Evolutionary conservation across 1,140 invertebrate genomes (phyloP).

Genomic region (Drosophila hydei): DNA sequence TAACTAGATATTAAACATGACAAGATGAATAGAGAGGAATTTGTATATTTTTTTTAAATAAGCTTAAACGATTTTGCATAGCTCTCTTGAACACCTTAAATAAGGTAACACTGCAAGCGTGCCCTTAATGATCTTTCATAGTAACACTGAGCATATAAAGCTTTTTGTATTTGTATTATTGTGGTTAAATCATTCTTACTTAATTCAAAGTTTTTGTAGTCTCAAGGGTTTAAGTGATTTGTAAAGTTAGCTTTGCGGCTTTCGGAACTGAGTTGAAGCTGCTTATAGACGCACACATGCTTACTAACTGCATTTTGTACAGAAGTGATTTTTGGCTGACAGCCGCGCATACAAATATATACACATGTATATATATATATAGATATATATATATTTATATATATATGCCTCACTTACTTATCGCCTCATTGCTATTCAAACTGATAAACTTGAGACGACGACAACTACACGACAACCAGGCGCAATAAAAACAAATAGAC

Average conservation of each 20-base stretch:
- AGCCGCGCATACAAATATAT: conserved; percentile 1
- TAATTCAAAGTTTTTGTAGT: background rate
- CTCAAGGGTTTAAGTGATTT: background rate
- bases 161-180: background rate
- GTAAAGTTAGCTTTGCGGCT: background rate
- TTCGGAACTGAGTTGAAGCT: background rate
- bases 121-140: no score
- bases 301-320: conserved; percentile 23
- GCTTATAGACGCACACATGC: background rate
- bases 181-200: no score
- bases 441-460: conserved; percentile 64
- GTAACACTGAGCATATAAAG: no score
- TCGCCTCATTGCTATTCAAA: conserved; percentile 66
- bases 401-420: conserved; percentile 51
- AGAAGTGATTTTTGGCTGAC: conserved; percentile 6
- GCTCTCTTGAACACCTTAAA: no score
- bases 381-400: conserved; percentile 7
- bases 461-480: conserved; percentile 65
- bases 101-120: no score
- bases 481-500: conserved; percentile 67
- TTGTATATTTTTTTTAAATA: no score
- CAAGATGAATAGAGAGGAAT: no score
- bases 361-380: background rate
- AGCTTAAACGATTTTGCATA: no score
- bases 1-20: no score